These are phyloP conservation scores for Mechanitis messenoides DNA, from an alignment of 2,888 invertebrate species.

Conservation along the genomic window DNA sequence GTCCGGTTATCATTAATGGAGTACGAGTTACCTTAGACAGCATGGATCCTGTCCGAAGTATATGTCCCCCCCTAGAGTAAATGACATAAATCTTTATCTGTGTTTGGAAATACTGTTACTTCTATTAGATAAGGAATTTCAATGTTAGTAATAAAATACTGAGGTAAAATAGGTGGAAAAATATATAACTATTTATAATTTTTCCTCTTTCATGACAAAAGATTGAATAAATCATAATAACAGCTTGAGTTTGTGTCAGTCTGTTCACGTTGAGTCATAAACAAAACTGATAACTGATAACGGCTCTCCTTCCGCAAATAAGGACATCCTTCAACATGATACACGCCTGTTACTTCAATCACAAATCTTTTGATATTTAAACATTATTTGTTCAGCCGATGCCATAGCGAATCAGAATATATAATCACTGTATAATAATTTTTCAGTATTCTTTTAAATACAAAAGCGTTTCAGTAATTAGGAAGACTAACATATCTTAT, in stretches of 20 bases:
- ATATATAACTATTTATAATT: background rate
- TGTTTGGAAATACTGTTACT: too few species aligned
- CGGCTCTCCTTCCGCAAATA: conserved; percentile 32
- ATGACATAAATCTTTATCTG: background rate
- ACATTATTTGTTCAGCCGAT: conserved; percentile 7
- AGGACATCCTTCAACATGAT: conserved; percentile 32
- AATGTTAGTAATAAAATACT: too few species aligned
- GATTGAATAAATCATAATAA: conserved; percentile 7
- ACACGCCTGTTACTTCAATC: background rate
- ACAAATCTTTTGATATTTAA: too few species aligned
- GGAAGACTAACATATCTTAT: too few species aligned
- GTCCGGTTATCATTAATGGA: too few species aligned
- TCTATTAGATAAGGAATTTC: background rate
- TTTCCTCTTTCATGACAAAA: conserved; percentile 2
- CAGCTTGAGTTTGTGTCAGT: background rate
- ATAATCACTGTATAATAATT: too few species aligned
- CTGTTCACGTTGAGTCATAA: conserved; percentile 10
- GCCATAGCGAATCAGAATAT: too few species aligned
- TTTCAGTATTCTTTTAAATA: too few species aligned
- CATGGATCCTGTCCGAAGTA: conserved; percentile 11
- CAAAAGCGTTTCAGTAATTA: too few species aligned
- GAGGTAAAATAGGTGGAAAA: background rate
- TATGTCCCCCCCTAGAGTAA: background rate
- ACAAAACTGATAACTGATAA: conserved; percentile 31
- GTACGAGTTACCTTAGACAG: conserved; percentile 9